Conservation (phyloP, 2,888 invertebrate genomes). For the Pristionchus arcanus region DNA sequence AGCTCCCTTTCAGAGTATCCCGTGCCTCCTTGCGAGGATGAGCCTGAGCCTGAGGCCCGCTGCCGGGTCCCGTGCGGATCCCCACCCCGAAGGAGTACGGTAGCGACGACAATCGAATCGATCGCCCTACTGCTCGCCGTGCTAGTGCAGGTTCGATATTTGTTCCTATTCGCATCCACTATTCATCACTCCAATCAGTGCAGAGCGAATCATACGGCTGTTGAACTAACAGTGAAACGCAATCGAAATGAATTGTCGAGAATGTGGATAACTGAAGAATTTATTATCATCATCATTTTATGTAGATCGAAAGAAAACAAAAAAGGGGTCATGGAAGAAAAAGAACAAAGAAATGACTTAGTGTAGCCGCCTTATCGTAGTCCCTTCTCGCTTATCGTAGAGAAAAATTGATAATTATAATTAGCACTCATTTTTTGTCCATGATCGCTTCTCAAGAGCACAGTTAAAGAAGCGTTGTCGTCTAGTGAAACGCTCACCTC, state of each 20-base stretch:
- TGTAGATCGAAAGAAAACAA: too few relatives aligned
- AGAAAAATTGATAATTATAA: too few relatives aligned
- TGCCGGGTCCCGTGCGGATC: slow-evolving; percentile 19
- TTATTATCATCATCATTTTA: too few relatives aligned
- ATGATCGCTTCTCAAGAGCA: neutral
- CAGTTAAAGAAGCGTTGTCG: neutral
- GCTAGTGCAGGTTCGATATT: slow-evolving; percentile 8
- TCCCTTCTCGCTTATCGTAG: too few relatives aligned
- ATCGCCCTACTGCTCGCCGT: slow-evolving; percentile 18
- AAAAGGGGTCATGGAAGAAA: too few relatives aligned
- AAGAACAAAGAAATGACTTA: too few relatives aligned
- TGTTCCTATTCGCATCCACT: neutral
- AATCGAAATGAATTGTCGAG: too few relatives aligned
- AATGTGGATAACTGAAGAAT: too few relatives aligned
- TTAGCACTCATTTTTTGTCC: too few relatives aligned
- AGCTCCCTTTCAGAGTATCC: neutral
- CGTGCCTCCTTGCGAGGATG: neutral
- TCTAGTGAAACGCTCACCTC: neutral
- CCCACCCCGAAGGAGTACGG: neutral
- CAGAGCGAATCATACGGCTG: neutral
- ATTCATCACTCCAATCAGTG: too few relatives aligned
- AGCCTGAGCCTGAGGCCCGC: neutral
- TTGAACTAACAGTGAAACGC: neutral
- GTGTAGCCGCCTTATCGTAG: too few relatives aligned
- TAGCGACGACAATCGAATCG: slow-evolving; percentile 8